Evolutionary conservation across 2,888 invertebrate genomes (phyloP), one percentile per base, ranked within the genome.

Genomic region (Dynastes tityus): DNA sequence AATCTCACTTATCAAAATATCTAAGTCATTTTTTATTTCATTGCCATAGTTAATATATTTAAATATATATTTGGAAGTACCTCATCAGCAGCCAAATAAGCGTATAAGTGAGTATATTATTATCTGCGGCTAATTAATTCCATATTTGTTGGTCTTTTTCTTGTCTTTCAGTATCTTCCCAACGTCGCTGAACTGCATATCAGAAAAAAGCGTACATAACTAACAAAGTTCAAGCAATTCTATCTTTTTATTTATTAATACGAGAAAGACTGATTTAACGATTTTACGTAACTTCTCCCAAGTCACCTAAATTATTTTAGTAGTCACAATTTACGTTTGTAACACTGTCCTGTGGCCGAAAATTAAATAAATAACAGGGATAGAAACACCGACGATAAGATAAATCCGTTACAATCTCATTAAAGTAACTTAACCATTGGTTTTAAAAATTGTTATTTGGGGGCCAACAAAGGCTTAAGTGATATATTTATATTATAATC

Each of bases 61-160:
- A 67, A 67, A 71, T 55, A 71, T 71, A 71, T 71, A 53, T 83
- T 78, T 82, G 82, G 85, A 85, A 84, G 85, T 84, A 85, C 84
- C 85, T 87, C 85, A 85, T 83, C 81, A 82, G 84, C 84, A 86
- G 85, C 85, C 85, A 86, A 86, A 86, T 83, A 84, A 85, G 83
- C 88, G 90, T 77, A 75, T 76, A 61, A 4, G 74, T 75, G 37
- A 75, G 74, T 75, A 37, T 32, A n/a, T 45, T 22, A 27, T 27
- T 9, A 16, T 51, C n/a, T 27, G 9, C n/a, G 6, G 51, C 27
- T 53, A 37, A 53, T 71, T 68, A 68, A 37, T 68, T 49, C n/a
- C 37, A 6, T 45, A 22, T 32, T 68, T 22, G 40, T 22, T 37
- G n/a, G 49, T 27, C 16, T 16, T 68, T 68, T n/a, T 27, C 16